phyloP scores from a whole-genome alignment of 1,140 invertebrate species.

The Pristionchus pacificus region DNA sequence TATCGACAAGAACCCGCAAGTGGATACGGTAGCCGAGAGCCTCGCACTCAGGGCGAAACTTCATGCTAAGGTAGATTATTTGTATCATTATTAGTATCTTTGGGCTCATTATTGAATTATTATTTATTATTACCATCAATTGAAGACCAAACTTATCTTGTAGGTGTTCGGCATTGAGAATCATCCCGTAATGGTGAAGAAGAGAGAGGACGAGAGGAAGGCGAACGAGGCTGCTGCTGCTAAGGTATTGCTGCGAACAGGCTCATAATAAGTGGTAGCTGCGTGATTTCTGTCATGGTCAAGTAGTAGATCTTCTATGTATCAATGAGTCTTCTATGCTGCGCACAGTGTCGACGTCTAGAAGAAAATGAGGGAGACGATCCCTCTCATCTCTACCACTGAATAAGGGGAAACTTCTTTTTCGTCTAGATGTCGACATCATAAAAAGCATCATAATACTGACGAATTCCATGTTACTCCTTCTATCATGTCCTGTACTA shows the following conservation, averaged over 20 bases:
- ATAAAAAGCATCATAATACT: no score
- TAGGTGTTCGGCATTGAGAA: conserved; percentile 39
- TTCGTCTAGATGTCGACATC: no score
- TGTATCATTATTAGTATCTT: no score
- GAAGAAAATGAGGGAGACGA: background rate
- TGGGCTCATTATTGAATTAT: no score
- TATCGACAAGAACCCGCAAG: background rate
- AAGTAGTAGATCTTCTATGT: no score
- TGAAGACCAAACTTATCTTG: no score
- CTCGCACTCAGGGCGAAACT: conserved; percentile 39
- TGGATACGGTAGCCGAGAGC: background rate
- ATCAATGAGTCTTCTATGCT: background rate
- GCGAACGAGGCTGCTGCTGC: background rate
- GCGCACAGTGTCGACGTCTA: background rate
- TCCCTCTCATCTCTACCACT: no score
- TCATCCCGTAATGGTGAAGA: background rate
- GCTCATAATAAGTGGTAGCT: no score
- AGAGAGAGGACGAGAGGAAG: background rate
- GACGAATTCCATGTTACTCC: no score
- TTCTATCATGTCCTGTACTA: no score
- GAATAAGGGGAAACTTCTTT: background rate
- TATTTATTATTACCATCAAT: no score
- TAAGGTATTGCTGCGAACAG: background rate
- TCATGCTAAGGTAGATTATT: conserved; percentile 51
- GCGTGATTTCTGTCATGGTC: no score